Evolutionary conservation across 2,797 vertebrate species (phyloP).

Genomic region (Gymnodraco acuticeps): DNA sequence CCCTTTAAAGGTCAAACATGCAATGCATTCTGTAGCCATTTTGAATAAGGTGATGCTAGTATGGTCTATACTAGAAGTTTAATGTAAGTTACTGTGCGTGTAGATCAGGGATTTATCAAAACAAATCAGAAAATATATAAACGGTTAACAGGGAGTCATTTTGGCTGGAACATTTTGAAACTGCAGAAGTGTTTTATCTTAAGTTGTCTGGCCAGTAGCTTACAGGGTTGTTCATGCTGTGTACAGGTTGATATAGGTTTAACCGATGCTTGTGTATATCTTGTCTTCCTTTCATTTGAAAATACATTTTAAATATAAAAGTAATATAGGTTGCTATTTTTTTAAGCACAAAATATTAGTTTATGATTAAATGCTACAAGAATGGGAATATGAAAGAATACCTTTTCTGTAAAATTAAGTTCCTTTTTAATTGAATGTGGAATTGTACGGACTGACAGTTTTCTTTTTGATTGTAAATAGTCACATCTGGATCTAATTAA

Average conservation of each 20-base stretch:
- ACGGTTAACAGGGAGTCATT: conserved; percentile 79
- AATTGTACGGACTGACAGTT: conserved; percentile 78
- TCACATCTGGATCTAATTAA: conserved; percentile 83
- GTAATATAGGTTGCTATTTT: conserved; percentile 93
- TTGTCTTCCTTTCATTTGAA: conserved; percentile 89
- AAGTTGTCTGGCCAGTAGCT: conserved; percentile 84
- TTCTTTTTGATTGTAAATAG: conserved; percentile 85
- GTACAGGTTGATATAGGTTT: conserved; percentile 88
- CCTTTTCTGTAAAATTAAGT: conserved; percentile 77
- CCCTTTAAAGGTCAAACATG: conserved; percentile 77
- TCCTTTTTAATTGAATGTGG: conserved; percentile 81
- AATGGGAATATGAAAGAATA: conserved; percentile 73
- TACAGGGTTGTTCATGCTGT: conserved; percentile 84
- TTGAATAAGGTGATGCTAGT: conserved; percentile 63
- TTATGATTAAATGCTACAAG: conserved; percentile 82
- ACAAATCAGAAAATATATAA: conserved; percentile 62
- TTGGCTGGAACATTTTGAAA: conserved; percentile 75
- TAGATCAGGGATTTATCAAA: conserved; percentile 81
- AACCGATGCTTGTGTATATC: conserved; percentile 92
- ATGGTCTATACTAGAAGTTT: conserved; percentile 63
- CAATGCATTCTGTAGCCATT: conserved; percentile 79
- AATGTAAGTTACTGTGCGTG: conserved; percentile 67
- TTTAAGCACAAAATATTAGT: conserved; percentile 85
- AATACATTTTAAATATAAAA: conserved; percentile 92
- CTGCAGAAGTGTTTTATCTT: conserved; percentile 72